Evolutionary conservation across 2,797 vertebrate species (phyloP).

Genomic region (Melopsittacus undulatus): DNA sequence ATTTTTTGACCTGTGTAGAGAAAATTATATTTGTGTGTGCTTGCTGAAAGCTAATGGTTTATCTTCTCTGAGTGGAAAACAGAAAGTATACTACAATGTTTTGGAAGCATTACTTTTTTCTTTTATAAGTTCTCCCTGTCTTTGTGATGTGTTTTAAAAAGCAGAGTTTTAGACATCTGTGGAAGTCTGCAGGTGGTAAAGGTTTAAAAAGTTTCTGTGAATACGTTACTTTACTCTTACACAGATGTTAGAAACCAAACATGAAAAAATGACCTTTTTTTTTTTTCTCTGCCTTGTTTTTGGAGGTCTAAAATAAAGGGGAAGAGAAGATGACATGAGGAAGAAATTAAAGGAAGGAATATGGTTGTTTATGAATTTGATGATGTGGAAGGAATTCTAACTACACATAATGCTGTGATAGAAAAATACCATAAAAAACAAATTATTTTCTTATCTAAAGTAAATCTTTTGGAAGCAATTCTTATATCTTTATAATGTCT

Average conservation of each 20-base stretch:
- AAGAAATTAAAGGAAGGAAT: neutral
- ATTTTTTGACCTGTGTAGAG: neutral
- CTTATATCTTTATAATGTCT: neutral
- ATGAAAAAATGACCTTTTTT: neutral
- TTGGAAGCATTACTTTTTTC: neutral
- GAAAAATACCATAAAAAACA: fast-evolving
- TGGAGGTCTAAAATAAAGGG: neutral
- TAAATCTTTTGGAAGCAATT: neutral
- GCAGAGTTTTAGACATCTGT: neutral
- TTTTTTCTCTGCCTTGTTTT: neutral
- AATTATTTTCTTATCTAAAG: neutral
- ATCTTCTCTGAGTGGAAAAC: neutral
- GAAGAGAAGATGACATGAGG: neutral
- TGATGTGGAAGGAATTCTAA: neutral
- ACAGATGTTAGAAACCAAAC: neutral
- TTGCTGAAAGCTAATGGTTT: neutral
- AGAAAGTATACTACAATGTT: neutral
- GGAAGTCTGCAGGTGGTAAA: neutral
- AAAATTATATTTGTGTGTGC: neutral
- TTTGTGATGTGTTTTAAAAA: neutral
- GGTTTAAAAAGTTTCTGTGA: neutral
- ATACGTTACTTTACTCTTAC: neutral
- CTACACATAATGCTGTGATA: neutral
- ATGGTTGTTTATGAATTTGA: neutral
- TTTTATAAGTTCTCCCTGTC: neutral